Percentiles rank a stretch among this genome's conserved stretches.
phyloP scores from a whole-genome alignment of 2,797 vertebrate genomes.

The Falco rusticolus region DNA sequence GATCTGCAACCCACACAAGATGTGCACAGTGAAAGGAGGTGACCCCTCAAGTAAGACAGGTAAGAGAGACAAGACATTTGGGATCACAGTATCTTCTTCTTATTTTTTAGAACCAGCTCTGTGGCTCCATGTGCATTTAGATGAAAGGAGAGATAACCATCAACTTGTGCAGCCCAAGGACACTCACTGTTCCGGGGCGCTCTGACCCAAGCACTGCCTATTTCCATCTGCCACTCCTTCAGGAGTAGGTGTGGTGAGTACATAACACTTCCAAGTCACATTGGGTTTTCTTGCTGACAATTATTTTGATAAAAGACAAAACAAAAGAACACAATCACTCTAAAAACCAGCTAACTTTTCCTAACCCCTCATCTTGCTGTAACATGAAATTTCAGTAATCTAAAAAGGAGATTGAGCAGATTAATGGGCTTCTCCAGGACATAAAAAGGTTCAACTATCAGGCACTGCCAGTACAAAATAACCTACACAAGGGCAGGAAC shows the following conservation, averaged over 20 bases:
- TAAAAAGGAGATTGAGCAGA: neutral
- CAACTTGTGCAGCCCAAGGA: neutral
- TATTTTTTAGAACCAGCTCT: neutral
- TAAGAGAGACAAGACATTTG: neutral
- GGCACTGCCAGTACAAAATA: neutral
- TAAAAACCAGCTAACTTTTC: neutral
- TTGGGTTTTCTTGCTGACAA: neutral
- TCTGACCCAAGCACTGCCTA: neutral
- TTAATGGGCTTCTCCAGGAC: neutral
- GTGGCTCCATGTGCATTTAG: neutral
- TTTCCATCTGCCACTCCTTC: neutral
- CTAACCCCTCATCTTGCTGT: neutral
- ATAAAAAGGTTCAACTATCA: neutral
- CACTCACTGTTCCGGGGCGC: neutral
- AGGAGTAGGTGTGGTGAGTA: neutral
- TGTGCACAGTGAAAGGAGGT: neutral
- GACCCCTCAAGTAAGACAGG: neutral
- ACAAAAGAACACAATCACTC: neutral
- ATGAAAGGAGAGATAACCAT: neutral
- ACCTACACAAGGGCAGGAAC: neutral
- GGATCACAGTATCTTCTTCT: neutral
- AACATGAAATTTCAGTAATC: neutral
- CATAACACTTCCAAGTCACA: neutral
- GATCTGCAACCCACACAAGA: fast-evolving
- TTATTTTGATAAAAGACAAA: neutral